phyloP scores from a whole-genome alignment of 2,113 vertebrate genomes.

The Junco hyemalis region DNA sequence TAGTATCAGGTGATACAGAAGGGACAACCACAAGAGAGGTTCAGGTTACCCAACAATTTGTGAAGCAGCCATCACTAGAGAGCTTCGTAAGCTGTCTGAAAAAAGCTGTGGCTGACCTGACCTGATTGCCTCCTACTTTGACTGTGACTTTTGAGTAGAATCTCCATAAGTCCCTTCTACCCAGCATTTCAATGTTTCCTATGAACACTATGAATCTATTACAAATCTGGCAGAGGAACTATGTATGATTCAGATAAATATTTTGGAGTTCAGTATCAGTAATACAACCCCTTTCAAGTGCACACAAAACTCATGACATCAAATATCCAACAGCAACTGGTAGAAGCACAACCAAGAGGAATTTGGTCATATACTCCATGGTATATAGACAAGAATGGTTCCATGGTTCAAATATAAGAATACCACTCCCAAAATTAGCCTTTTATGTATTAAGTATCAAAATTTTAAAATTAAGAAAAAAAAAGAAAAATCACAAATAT shows the following conservation, averaged over 20 bases:
- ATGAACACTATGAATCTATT: background rate
- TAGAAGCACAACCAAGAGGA: background rate
- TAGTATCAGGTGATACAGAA: background rate
- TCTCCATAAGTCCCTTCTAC: background rate
- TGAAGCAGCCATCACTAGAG: background rate
- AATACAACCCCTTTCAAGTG: background rate
- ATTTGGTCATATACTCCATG: background rate
- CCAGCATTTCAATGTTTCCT: background rate
- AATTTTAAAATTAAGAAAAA: background rate
- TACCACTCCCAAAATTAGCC: rapidly evolving
- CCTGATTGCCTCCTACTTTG: background rate
- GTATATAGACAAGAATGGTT: background rate
- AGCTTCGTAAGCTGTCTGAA: background rate
- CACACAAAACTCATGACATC: background rate
- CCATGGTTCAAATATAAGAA: background rate
- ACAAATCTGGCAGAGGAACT: background rate
- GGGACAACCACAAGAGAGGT: background rate
- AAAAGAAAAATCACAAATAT: background rate
- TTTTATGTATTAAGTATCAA: background rate
- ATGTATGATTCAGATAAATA: background rate
- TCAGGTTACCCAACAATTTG: background rate
- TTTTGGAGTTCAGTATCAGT: background rate
- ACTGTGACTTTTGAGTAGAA: background rate
- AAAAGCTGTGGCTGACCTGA: background rate
- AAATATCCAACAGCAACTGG: background rate